phyloP scores from a whole-genome alignment of 1,140 invertebrate species.

The Agrilus planipennis region DNA sequence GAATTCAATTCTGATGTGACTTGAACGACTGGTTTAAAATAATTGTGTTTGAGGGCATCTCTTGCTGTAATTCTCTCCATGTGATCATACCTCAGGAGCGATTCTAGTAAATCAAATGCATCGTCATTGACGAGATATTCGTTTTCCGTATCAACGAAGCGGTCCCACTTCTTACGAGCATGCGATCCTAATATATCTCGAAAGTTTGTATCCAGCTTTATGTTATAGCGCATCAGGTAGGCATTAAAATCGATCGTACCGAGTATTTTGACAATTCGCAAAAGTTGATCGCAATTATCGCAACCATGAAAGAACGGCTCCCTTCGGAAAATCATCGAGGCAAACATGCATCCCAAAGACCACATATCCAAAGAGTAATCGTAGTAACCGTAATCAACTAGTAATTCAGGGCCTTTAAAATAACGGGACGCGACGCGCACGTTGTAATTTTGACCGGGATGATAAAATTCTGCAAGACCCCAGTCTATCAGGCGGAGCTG shows the following conservation, averaged over 20 bases:
- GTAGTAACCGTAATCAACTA: conserved; percentile 99
- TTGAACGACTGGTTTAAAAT: conserved; percentile 53
- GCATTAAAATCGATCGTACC: conserved; percentile 96
- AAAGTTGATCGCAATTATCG: conserved; percentile 99
- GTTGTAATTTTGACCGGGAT: conserved; percentile 94
- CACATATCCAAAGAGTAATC: conserved; percentile 99
- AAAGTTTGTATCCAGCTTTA: conserved; percentile 92
- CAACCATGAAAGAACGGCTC: conserved; percentile 99
- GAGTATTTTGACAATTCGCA: conserved; percentile 97
- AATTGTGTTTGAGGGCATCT: conserved; percentile 98
- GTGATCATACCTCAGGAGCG: conserved; percentile 96
- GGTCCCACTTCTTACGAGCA: conserved; percentile 97
- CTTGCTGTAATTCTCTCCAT: conserved; percentile 93
- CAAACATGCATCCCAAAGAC: conserved; percentile 98
- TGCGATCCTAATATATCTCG: conserved; percentile 96
- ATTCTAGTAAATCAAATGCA: conserved; percentile 96
- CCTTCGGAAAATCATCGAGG: conserved; percentile 99
- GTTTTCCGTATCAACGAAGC: conserved; percentile 98
- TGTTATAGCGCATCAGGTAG: conserved; percentile 99
- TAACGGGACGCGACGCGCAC: conserved; percentile 97
- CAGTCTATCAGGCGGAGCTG: conserved; percentile 68
- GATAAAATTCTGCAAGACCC: conserved; percentile 74
- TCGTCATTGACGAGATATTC: conserved; percentile 96
- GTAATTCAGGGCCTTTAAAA: conserved; percentile 94
- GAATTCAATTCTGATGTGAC: conserved; percentile 5